Percentiles rank a stretch among this genome's conserved stretches.
phyloP scores from a whole-genome alignment of 2,113 vertebrate species.

The Phoxinus phoxinus region DNA sequence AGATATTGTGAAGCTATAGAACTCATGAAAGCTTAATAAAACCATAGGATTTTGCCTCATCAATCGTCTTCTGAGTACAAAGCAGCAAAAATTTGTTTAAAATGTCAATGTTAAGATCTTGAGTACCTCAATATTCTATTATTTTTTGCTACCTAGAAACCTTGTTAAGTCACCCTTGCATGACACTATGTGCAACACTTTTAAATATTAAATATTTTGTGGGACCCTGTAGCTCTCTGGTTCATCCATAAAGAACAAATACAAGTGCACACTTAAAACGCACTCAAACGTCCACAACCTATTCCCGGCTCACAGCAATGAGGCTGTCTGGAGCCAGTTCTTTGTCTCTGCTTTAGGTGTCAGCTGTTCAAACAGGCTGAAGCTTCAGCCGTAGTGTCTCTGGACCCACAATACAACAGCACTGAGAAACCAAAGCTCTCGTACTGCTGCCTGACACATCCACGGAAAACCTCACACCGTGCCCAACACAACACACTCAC shows the following conservation, averaged over 20 bases:
- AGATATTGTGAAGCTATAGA: neutral
- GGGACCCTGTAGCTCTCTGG: neutral
- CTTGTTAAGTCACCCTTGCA: neutral
- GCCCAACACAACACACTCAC: conserved; percentile 2
- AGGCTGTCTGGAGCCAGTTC: conserved; percentile 35
- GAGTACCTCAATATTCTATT: neutral
- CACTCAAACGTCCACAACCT: conserved; percentile 11
- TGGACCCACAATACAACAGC: conserved; percentile 43
- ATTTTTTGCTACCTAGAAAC: neutral
- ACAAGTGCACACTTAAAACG: neutral
- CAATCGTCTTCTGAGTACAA: neutral
- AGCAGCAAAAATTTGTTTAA: neutral
- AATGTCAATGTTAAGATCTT: neutral
- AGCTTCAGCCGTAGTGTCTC: conserved; percentile 6
- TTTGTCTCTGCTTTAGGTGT: conserved; percentile 48
- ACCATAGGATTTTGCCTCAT: neutral
- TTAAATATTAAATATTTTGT: neutral
- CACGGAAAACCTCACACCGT: conserved; percentile 13
- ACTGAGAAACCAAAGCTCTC: conserved; percentile 2
- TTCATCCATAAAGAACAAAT: neutral
- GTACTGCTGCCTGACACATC: conserved; percentile 35
- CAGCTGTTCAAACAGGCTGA: conserved; percentile 55
- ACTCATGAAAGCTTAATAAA: neutral
- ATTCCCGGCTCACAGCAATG: conserved; percentile 35
- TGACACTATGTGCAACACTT: neutral